Evolutionary conservation across 1,140 invertebrate species (phyloP).

Genomic region (Camponotus vicinus): DNA sequence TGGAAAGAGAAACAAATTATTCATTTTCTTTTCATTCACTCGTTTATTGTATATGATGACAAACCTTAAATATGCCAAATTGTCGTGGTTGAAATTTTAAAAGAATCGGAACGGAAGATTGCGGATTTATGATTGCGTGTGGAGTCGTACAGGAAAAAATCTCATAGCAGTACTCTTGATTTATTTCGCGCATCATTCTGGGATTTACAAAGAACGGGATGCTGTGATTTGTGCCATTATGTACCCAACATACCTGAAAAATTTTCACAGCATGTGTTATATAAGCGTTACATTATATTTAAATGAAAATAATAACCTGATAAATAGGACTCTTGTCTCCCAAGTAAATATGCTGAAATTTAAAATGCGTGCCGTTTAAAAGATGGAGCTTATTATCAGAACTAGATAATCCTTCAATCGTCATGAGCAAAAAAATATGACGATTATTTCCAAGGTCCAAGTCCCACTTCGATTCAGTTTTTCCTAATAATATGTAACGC

Average conservation of each 20-base stretch:
- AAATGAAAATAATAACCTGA: slow-evolving; percentile 59
- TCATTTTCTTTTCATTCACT: slow-evolving; percentile 4
- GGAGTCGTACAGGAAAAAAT: slow-evolving; percentile 75
- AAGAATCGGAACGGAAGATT: slow-evolving; percentile 66
- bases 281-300: neutral
- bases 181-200: slow-evolving; percentile 64
- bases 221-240: slow-evolving; percentile 73
- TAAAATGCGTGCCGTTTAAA: slow-evolving; percentile 54
- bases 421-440: slow-evolving; percentile 71
- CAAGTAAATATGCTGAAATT: slow-evolving; percentile 74
- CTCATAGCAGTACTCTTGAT: slow-evolving; percentile 68
- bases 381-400: slow-evolving; percentile 55
- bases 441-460: slow-evolving; percentile 77
- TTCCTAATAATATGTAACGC: slow-evolving; percentile 54
- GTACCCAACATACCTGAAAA: slow-evolving; percentile 76
- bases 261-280: neutral
- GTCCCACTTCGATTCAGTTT: slow-evolving; percentile 71
- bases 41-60: slow-evolving; percentile 10
- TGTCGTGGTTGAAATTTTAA: slow-evolving; percentile 78
- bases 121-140: slow-evolving; percentile 56
- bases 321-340: slow-evolving; percentile 67
- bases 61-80: slow-evolving; percentile 74
- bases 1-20: neutral
- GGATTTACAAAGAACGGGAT: slow-evolving; percentile 71
- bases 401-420: slow-evolving; percentile 62